Evolutionary conservation across 2,113 vertebrate genomes (phyloP).

Genomic region (Microtus ochrogaster): DNA sequence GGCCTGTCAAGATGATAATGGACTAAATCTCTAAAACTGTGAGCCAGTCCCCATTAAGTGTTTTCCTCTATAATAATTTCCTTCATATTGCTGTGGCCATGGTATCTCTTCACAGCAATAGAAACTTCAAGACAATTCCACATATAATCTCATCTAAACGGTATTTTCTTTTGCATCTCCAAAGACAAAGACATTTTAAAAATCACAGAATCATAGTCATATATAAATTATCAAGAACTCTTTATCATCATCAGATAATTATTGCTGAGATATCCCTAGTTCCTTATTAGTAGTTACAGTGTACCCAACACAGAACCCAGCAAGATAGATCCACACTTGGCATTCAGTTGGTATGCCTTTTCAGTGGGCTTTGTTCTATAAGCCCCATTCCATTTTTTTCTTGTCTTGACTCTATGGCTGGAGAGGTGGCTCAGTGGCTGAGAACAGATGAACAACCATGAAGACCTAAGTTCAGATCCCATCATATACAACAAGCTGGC

Average conservation of each 20-base stretch:
- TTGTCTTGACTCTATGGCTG: not conserved
- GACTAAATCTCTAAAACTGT: not conserved
- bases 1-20: not conserved
- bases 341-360: not conserved
- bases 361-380: not conserved
- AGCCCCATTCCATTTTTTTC: too few relatives aligned
- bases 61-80: not conserved
- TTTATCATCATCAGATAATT: not conserved
- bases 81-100: not conserved
- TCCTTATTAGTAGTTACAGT: not conserved
- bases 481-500: not conserved
- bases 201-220: not conserved
- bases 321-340: not conserved
- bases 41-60: not conserved
- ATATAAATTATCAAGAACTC: not conserved
- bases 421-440: not conserved
- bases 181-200: not conserved
- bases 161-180: not conserved
- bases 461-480: not conserved
- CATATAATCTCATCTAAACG: slow-evolving; percentile 20
- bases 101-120: not conserved
- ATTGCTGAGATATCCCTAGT: not conserved
- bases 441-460: not conserved
- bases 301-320: not conserved
- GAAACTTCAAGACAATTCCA: not conserved